Conservation (phyloP, 2,113 vertebrate genomes). For the Scomber japonicus region DNA sequence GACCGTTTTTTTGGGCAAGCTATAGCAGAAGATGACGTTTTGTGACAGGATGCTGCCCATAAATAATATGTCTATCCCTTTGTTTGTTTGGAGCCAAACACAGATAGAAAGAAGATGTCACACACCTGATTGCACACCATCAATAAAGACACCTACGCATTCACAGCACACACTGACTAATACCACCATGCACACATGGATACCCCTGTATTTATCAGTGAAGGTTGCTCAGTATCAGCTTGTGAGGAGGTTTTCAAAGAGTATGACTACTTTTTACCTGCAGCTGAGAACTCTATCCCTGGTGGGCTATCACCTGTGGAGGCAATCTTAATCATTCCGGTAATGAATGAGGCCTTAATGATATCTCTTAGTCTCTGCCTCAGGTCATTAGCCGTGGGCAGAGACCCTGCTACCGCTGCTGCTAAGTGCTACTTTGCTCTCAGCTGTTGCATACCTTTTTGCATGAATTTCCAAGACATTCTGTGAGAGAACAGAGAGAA, state of each 20-base stretch:
- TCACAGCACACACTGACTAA: not conserved
- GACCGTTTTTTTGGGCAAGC: slow-evolving; percentile 28
- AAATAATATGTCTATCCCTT: slow-evolving; percentile 27
- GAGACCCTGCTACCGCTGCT: slow-evolving; percentile 8
- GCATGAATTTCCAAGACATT: slow-evolving; percentile 11
- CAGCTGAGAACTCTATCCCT: slow-evolving; percentile 33
- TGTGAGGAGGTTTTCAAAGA: not conserved
- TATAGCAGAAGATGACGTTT: slow-evolving; percentile 17
- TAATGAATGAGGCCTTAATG: slow-evolving; percentile 70
- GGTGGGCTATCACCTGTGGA: slow-evolving; percentile 64
- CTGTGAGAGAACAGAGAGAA: not conserved
- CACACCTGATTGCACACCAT: slow-evolving; percentile 45
- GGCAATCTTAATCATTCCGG: slow-evolving; percentile 56
- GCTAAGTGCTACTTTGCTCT: slow-evolving; percentile 29
- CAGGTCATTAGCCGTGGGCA: slow-evolving; percentile 51
- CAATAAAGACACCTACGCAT: slow-evolving; percentile 31
- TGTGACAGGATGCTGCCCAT: slow-evolving; percentile 17
- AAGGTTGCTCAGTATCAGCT: not conserved
- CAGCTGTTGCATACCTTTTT: slow-evolving; percentile 41
- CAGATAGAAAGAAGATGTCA: slow-evolving; percentile 29
- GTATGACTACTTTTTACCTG: not conserved
- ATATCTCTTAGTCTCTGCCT: slow-evolving; percentile 39
- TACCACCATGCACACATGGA: not conserved
- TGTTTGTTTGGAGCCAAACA: slow-evolving; percentile 35
- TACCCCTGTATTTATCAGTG: not conserved